These are phyloP conservation scores for Acropora yongei DNA, from an alignment of 64 coral and sea anemone species.

Conservation along the genomic window DNA sequence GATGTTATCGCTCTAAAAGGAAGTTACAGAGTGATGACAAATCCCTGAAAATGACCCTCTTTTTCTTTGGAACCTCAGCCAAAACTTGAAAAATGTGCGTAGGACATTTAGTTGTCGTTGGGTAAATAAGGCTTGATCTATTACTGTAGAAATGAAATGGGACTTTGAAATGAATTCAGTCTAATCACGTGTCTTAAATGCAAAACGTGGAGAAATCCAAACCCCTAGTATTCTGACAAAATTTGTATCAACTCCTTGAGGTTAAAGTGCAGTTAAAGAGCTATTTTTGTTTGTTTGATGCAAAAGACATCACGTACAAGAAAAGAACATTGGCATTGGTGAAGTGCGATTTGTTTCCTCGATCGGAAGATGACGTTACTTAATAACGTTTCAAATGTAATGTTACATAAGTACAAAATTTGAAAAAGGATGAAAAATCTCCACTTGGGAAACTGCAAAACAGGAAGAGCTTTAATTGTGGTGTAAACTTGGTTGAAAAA, in stretches of 20 bases:
- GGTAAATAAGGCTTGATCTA: not conserved
- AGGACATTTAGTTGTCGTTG: not conserved
- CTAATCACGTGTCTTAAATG: not conserved
- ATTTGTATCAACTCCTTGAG: not conserved
- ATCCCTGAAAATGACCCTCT: not conserved
- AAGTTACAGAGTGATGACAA: not conserved
- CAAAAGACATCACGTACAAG: slow-evolving; percentile 1
- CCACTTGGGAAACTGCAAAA: not conserved
- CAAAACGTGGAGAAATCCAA: slow-evolving; percentile 2
- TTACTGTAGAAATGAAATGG: not conserved
- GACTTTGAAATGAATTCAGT: not conserved
- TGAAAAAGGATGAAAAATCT: not conserved
- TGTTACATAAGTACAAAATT: not conserved
- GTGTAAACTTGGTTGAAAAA: not conserved
- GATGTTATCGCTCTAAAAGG: not conserved
- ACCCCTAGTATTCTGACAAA: not conserved
- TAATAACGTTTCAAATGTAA: not conserved
- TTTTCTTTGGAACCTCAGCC: not conserved
- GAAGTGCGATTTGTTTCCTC: not conserved
- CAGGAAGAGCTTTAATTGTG: not conserved
- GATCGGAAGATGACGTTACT: not conserved
- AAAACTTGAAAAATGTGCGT: too few species aligned
- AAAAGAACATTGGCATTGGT: not conserved
- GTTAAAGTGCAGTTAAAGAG: not conserved
- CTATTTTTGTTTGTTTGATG: not conserved